Conservation (phyloP, 2,888 invertebrate species). For the Pecten maximus region DNA sequence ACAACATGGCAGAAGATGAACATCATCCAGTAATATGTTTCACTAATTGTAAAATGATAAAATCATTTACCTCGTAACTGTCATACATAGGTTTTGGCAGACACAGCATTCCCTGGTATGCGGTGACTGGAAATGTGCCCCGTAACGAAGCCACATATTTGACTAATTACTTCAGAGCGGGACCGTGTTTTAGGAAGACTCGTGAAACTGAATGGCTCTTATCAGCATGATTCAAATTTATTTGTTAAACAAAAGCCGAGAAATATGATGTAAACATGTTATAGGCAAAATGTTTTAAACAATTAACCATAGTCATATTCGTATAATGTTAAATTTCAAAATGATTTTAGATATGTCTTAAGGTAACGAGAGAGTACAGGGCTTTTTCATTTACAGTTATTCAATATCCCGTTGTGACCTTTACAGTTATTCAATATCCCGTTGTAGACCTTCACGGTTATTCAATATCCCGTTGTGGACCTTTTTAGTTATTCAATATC, state of each 20-base stretch:
- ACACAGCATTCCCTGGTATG: background rate
- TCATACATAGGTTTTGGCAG: background rate
- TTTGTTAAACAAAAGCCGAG: background rate
- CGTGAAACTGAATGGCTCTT: background rate
- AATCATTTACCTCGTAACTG: background rate
- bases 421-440: too few species aligned
- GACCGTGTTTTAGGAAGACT: background rate
- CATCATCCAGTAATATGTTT: background rate
- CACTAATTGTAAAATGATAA: constrained; percentile 27
- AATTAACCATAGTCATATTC: background rate
- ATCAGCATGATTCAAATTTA: background rate
- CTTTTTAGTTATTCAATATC: too few species aligned
- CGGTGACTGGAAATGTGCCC: background rate
- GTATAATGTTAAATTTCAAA: too few species aligned
- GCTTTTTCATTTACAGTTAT: too few species aligned
- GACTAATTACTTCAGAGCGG: background rate
- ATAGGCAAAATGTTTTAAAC: background rate
- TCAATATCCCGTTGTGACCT: too few species aligned
- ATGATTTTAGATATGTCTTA: too few species aligned
- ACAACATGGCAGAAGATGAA: background rate
- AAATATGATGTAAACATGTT: background rate
- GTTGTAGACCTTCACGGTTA: too few species aligned
- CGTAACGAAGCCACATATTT: background rate
- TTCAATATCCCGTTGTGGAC: too few species aligned
- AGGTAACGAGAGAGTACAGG: too few species aligned